Percentiles rank a stretch among this genome's conserved stretches.
These are phyloP conservation scores for Lepilemur ruficaudatus DNA, from an alignment of 2,797 vertebrate genomes.

Conservation along the genomic window DNA sequence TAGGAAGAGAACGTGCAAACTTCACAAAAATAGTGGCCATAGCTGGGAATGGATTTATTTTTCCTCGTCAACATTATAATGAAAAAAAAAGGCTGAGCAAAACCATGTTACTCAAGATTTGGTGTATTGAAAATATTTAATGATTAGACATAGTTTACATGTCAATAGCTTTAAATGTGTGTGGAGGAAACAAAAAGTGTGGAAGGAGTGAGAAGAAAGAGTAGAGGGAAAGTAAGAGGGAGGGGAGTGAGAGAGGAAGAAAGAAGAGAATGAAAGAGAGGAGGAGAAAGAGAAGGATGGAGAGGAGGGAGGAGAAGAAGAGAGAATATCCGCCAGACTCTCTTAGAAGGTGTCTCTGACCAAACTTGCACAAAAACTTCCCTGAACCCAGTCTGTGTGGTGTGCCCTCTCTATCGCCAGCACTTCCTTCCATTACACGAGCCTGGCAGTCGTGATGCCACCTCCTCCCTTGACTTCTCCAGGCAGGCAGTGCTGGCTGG, in stretches of 20 bases:
- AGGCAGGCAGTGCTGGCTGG: no score
- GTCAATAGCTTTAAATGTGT: neutral
- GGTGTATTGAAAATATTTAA: neutral
- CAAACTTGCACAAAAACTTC: no score
- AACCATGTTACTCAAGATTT: neutral
- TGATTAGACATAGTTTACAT: neutral
- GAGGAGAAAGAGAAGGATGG: no score
- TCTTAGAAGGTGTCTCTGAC: no score
- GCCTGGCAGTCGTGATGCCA: accelerated
- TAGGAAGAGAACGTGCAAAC: neutral
- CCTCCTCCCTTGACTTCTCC: neutral
- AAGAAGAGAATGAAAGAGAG: neutral
- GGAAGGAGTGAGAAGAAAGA: neutral
- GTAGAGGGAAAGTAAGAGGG: neutral
- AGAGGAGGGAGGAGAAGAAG: neutral
- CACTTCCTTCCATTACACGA: no score
- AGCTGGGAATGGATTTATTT: neutral
- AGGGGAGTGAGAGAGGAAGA: neutral
- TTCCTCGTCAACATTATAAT: neutral
- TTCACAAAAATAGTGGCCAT: neutral
- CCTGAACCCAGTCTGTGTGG: neutral
- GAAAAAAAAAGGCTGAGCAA: neutral
- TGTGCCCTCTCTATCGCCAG: no score
- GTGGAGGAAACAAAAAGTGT: neutral
- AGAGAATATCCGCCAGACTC: neutral